Evolutionary conservation across 2,797 vertebrate species (phyloP).

Genomic region (Leptoclinus maculatus): DNA sequence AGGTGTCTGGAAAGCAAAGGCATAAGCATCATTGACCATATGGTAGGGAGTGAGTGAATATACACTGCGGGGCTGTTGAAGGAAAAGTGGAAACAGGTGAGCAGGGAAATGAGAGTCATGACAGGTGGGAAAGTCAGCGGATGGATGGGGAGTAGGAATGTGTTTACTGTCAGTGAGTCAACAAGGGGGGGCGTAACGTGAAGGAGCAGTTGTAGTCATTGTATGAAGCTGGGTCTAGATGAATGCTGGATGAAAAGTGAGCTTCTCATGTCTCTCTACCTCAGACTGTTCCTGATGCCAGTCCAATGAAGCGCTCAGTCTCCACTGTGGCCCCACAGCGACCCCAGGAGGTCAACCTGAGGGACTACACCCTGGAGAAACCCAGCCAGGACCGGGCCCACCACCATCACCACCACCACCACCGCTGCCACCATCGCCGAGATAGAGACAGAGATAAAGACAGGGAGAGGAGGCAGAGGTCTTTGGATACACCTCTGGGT

Average conservation of each 20-base stretch:
- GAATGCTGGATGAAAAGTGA: background rate
- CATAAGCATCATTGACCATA: background rate
- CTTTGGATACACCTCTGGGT: slow-evolving; percentile 87
- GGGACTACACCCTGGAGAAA: slow-evolving; percentile 85
- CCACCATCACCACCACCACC: slow-evolving; percentile 89
- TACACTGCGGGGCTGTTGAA: background rate
- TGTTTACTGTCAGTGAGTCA: background rate
- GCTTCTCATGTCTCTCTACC: slow-evolving; percentile 3
- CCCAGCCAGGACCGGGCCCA: slow-evolving; percentile 84
- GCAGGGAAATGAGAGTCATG: no score
- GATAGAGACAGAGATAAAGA: slow-evolving; percentile 64
- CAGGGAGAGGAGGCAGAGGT: slow-evolving; percentile 92
- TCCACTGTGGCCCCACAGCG: slow-evolving; percentile 90
- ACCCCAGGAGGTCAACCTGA: slow-evolving; percentile 84
- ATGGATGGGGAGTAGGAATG: background rate
- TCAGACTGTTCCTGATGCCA: slow-evolving; percentile 89
- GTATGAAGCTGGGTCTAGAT: background rate
- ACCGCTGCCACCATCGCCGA: slow-evolving; percentile 91
- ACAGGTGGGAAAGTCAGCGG: background rate
- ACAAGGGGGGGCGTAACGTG: background rate
- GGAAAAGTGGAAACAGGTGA: no score
- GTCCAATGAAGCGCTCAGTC: slow-evolving; percentile 92
- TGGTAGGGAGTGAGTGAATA: background rate
- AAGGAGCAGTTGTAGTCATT: background rate
- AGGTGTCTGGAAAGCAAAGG: background rate